A percentile compares a stretch with the other conserved stretches of the same genome.
phyloP scores from a whole-genome alignment of 2,113 vertebrate genomes.

The Rynchops niger region DNA sequence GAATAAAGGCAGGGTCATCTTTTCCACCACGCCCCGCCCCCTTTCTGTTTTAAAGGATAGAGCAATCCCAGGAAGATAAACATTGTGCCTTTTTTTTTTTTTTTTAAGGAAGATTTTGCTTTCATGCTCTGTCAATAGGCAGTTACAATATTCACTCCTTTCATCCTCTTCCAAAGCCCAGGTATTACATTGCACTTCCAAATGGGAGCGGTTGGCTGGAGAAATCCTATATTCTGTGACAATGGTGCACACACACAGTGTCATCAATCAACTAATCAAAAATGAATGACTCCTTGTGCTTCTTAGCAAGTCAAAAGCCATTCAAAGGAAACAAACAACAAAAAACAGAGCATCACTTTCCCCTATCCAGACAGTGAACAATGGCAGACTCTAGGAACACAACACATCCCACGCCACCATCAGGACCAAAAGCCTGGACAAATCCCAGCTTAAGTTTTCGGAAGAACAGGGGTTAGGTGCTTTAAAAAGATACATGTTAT shows the following conservation, averaged over 20 bases:
- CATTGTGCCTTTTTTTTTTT: not conserved
- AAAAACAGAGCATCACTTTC: not conserved
- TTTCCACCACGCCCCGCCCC: too few species aligned
- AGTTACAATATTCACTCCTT: not conserved
- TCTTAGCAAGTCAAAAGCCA: not conserved
- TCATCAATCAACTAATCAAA: constrained; percentile 41
- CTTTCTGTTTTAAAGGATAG: not conserved
- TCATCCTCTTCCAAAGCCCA: not conserved
- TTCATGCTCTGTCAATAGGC: not conserved
- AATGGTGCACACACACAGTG: not conserved
- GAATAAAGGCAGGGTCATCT: not conserved
- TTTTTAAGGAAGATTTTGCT: not conserved
- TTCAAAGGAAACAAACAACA: constrained; percentile 37
- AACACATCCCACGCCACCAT: not conserved
- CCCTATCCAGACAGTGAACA: not conserved
- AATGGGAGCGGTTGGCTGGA: not conserved
- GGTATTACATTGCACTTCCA: not conserved
- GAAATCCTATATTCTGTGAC: not conserved
- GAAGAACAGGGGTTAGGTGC: not conserved
- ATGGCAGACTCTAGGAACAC: not conserved
- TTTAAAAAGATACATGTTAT: not conserved
- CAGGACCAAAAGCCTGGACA: not conserved
- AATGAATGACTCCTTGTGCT: constrained; percentile 37
- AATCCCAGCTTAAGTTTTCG: not conserved
- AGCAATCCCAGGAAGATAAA: not conserved